These are phyloP conservation scores for Allolobophora icterica DNA, from an alignment of 2,888 invertebrate species.

Conservation along the genomic window DNA sequence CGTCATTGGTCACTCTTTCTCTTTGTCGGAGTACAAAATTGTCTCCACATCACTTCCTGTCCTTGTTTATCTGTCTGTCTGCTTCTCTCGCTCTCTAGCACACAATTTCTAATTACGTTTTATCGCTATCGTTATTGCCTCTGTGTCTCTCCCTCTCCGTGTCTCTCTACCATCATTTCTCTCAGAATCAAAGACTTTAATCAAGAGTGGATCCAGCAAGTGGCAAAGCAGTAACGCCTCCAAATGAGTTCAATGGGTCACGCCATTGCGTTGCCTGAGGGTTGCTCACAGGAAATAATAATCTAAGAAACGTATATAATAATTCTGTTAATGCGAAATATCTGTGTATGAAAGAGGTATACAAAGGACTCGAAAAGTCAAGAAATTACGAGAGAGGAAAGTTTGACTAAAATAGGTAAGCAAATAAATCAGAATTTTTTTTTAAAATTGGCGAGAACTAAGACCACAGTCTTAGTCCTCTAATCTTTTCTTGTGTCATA, in stretches of 20 bases:
- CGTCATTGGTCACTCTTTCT: background rate
- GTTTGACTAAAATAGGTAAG: too few relatives aligned
- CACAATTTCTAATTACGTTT: too few relatives aligned
- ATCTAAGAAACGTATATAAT: background rate
- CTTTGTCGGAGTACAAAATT: background rate
- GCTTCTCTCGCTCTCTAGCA: background rate
- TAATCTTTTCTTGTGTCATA: background rate
- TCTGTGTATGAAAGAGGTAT: background rate
- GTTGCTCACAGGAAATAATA: background rate
- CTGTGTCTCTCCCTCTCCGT: background rate
- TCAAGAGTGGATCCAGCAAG: background rate
- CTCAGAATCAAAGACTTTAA: background rate
- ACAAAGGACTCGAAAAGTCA: background rate
- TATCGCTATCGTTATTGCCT: too few relatives aligned
- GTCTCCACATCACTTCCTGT: background rate
- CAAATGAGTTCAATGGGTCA: background rate
- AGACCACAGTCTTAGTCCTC: too few relatives aligned
- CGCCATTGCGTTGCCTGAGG: background rate
- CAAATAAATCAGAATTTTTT: background rate
- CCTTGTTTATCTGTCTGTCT: background rate
- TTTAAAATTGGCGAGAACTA: too few relatives aligned
- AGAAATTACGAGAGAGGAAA: background rate
- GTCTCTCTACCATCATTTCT: background rate
- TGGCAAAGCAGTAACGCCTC: background rate
- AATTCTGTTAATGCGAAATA: background rate